Percentiles rank a stretch among this genome's conserved stretches.
These are phyloP conservation scores for Elysia crispata DNA, from an alignment of 2,888 invertebrate genomes.

Conservation along the genomic window DNA sequence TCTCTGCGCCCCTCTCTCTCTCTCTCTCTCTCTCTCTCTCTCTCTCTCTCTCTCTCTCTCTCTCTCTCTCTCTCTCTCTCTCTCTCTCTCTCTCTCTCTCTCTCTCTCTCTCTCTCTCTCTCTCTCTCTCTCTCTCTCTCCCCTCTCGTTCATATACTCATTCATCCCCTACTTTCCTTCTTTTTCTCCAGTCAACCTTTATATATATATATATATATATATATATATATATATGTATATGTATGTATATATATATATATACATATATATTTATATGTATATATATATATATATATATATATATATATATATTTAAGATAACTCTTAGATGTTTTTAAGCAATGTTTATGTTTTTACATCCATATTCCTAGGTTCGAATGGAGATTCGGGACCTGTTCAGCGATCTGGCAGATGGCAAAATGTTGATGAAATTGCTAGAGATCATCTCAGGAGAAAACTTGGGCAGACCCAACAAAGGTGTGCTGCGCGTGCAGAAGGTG, in stretches of 20 bases:
- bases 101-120: neutral
- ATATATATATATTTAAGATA: neutral
- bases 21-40: no score
- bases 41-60: neutral
- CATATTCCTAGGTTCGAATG: constrained; percentile 89
- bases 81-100: neutral
- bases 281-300: neutral
- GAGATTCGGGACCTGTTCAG: constrained; percentile 98
- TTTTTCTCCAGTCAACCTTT: no score
- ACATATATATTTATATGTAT: neutral
- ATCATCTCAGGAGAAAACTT: constrained; percentile 99
- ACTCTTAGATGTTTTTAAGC: neutral
- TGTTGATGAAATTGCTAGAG: constrained; percentile 94
- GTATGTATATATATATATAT: neutral
- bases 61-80: no score
- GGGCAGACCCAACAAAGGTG: constrained; percentile 96
- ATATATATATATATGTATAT: no score
- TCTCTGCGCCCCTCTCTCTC: no score
- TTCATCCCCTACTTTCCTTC: no score
- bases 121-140: neutral
- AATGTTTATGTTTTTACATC: no score
- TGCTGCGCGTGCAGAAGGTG: constrained; percentile 98
- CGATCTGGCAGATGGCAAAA: constrained; percentile 96
- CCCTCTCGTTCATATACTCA: no score
- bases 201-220: no score